These are phyloP conservation scores for Acholoe squamosa DNA, from an alignment of 2,888 invertebrate species.

Conservation along the genomic window DNA sequence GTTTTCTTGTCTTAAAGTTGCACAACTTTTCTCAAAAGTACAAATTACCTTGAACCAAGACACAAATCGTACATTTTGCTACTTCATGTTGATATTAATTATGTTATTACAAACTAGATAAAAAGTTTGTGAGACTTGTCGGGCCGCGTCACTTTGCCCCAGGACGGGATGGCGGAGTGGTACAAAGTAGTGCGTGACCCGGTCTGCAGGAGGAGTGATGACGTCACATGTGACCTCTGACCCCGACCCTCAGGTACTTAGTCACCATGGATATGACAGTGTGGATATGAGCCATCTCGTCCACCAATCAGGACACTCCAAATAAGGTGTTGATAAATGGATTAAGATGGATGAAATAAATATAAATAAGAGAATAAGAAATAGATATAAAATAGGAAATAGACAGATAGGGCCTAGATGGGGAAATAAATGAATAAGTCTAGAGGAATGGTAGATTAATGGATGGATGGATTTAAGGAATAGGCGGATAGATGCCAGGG, in stretches of 20 bases:
- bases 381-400: too few species aligned
- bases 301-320: too few species aligned
- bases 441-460: too few species aligned
- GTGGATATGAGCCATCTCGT: too few species aligned
- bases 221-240: too few species aligned
- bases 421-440: too few species aligned
- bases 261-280: constrained; percentile 59
- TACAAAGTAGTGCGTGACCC: constrained; percentile 28
- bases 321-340: too few species aligned
- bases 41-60: neutral
- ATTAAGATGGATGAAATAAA: too few species aligned
- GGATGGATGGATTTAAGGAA: too few species aligned
- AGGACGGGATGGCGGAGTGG: neutral
- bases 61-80: neutral
- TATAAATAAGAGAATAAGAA: too few species aligned
- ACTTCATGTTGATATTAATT: neutral
- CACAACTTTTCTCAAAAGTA: neutral
- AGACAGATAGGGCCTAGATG: too few species aligned
- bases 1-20: neutral
- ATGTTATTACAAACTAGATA: neutral
- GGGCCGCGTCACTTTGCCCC: neutral
- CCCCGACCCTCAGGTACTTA: constrained; percentile 48
- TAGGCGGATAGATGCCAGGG: too few species aligned
- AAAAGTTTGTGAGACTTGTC: neutral
- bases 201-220: neutral